Conservation (phyloP, 2,113 vertebrate species). For the Apistogramma diplotaenia region DNA sequence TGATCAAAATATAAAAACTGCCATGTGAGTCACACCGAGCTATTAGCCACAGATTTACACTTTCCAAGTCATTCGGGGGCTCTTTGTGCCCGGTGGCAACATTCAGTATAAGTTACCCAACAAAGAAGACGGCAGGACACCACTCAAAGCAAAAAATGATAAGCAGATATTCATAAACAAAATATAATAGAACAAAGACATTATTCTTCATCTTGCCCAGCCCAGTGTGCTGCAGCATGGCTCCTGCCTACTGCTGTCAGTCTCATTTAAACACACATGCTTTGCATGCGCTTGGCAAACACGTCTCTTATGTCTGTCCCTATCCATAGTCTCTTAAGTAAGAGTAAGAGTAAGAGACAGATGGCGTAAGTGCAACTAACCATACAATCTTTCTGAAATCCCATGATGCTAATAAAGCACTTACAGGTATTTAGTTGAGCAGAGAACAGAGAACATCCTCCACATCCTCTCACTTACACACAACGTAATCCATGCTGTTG, state of each 20-base stretch:
- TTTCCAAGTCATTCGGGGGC: neutral
- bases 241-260: neutral
- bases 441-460: conserved; percentile 10
- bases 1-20: neutral
- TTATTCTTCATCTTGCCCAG: neutral
- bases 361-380: conserved; percentile 31
- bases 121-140: neutral
- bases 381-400: conserved; percentile 48
- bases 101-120: neutral
- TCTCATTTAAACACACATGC: neutral
- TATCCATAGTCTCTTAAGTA: neutral
- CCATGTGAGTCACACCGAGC: neutral
- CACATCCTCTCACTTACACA: conserved; percentile 33
- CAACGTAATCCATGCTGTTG: conserved; percentile 37
- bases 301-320: neutral
- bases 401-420: conserved; percentile 41
- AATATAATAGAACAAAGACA: neutral
- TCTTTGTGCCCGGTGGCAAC: neutral
- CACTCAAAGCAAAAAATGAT: neutral
- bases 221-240: neutral
- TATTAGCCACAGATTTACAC: neutral
- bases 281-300: neutral
- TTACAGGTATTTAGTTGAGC: conserved; percentile 56
- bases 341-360: conserved; percentile 10
- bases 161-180: neutral